These are phyloP conservation scores for Epizoanthus ramosus DNA, from an alignment of 92 coral and sea anemone species.

Conservation along the genomic window DNA sequence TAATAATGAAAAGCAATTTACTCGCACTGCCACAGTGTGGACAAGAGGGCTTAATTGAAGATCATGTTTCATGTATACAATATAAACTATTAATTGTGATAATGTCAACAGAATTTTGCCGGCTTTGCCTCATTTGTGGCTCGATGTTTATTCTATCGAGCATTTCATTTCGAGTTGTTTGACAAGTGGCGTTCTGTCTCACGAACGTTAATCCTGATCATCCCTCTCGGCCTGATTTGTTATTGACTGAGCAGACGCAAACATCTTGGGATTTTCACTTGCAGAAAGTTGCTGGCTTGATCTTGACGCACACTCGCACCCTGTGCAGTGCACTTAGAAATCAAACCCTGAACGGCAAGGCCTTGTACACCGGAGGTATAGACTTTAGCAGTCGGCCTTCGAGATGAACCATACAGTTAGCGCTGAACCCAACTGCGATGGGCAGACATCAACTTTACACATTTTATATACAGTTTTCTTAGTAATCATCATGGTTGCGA, in stretches of 20 bases:
- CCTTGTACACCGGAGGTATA: not conserved
- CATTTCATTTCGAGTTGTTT: conserved; percentile 22
- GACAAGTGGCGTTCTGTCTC: conserved; percentile 23
- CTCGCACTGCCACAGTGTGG: conserved; percentile 7
- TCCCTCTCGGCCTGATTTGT: not conserved
- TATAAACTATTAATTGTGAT: conserved; percentile 9
- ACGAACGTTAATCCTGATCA: conserved; percentile 16
- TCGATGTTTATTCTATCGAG: conserved; percentile 1
- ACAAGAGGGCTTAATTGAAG: conserved; percentile 30
- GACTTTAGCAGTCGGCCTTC: not conserved
- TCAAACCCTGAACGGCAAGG: too few species aligned
- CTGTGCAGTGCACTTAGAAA: too few species aligned
- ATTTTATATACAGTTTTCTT: conserved; percentile 70
- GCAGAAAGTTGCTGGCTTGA: too few species aligned
- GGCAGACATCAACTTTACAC: conserved; percentile 48
- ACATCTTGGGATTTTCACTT: too few species aligned
- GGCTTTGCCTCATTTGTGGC: conserved; percentile 20
- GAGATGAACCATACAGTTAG: conserved; percentile 32
- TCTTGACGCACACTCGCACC: not conserved
- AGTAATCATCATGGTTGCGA: conserved; percentile 72
- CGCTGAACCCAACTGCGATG: conserved; percentile 52
- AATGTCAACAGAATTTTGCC: conserved; percentile 14
- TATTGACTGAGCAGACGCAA: not conserved
- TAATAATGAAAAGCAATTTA: conserved; percentile 22
- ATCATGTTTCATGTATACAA: conserved; percentile 18